A percentile compares a stretch with the other conserved stretches of the same genome.
Evolutionary conservation across 2,888 invertebrate genomes (phyloP).

Genomic region (Watsonalla binaria): DNA sequence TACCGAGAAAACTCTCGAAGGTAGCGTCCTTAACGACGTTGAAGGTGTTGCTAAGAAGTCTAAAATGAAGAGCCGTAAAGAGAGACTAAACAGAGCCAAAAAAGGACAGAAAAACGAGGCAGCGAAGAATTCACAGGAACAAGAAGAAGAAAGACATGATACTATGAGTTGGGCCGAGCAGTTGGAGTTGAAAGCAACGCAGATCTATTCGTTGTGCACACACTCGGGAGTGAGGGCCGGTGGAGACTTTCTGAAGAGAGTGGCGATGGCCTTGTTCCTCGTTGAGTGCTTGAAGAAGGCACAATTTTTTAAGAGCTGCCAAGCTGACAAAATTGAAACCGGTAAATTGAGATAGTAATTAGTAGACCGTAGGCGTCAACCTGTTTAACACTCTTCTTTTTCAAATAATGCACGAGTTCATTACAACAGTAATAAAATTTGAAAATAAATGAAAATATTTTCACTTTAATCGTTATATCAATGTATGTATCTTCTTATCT

Average conservation of each 20-base stretch:
- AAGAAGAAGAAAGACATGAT: conserved; percentile 47
- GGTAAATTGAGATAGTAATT: conserved; percentile 25
- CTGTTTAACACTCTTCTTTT: neutral
- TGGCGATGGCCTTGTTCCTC: conserved; percentile 87
- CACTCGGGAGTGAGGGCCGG: conserved; percentile 80
- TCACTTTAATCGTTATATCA: too few species aligned
- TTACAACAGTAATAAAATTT: too few species aligned
- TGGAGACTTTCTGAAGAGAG: conserved; percentile 85
- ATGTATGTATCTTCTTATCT: too few species aligned
- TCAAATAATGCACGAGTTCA: neutral
- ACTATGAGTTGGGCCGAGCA: conserved; percentile 52
- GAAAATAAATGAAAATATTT: too few species aligned
- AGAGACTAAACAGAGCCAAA: conserved; percentile 58
- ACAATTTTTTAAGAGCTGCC: conserved; percentile 78
- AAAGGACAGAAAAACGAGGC: conserved; percentile 50
- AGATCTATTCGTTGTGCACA: conserved; percentile 82
- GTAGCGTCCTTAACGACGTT: conserved; percentile 52
- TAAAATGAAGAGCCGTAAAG: conserved; percentile 64
- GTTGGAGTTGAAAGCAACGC: conserved; percentile 54
- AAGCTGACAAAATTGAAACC: conserved; percentile 34
- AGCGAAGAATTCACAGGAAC: conserved; percentile 42
- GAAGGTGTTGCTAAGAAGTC: conserved; percentile 61
- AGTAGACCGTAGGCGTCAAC: too few species aligned
- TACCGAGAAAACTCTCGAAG: conserved; percentile 48
- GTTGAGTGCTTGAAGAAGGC: conserved; percentile 83